Conservation (phyloP, 2,797 vertebrate genomes). For the Peromyscus attwateri region DNA sequence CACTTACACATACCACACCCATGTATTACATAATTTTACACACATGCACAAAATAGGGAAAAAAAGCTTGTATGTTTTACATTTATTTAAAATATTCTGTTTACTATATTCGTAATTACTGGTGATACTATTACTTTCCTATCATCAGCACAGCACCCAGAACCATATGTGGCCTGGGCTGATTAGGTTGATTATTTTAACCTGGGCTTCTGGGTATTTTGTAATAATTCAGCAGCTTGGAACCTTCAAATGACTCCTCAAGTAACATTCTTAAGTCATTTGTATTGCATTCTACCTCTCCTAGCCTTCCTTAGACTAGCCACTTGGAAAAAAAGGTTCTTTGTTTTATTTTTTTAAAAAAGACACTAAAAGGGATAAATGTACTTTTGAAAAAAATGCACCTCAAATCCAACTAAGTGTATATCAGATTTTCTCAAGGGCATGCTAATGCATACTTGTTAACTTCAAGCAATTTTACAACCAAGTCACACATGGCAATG, state of each 20-base stretch:
- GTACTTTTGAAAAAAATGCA: background rate
- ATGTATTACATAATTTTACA: background rate
- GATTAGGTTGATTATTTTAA: background rate
- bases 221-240: background rate
- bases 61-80: background rate
- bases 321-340: background rate
- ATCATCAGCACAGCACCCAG: background rate
- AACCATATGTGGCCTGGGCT: background rate
- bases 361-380: slow-evolving; percentile 20
- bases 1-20: background rate
- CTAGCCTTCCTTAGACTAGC: background rate
- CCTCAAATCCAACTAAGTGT: background rate
- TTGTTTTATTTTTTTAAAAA: slow-evolving; percentile 42
- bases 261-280: slow-evolving; percentile 18
- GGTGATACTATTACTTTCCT: background rate
- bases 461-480: background rate
- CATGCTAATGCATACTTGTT: background rate
- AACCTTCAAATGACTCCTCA: slow-evolving; percentile 9
- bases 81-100: slow-evolving; percentile 8
- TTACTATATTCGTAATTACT: background rate
- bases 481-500: background rate
- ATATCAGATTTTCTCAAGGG: background rate
- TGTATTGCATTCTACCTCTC: background rate
- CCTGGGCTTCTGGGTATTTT: background rate
- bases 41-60: background rate